Percentiles rank a stretch among this genome's conserved stretches.
Conservation (phyloP, 2,797 vertebrate genomes). For the Propithecus perrieri region DNA sequence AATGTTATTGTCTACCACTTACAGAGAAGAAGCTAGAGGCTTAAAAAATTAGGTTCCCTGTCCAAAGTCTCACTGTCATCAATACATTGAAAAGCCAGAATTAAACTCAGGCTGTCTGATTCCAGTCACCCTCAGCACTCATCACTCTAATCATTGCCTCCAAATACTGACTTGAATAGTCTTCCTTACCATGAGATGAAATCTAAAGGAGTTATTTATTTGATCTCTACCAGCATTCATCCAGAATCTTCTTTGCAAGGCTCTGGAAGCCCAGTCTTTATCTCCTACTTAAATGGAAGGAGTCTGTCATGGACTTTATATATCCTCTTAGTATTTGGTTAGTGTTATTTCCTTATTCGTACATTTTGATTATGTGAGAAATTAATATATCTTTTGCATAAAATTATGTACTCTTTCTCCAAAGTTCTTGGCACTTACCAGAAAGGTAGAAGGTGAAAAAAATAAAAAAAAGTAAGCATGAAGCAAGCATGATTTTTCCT, state of each 20-base stretch:
- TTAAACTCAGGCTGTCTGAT: background rate
- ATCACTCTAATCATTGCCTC: no score
- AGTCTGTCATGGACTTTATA: background rate
- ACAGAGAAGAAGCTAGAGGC: background rate
- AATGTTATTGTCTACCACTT: background rate
- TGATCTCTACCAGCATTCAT: background rate
- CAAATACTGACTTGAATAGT: background rate
- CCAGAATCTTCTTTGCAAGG: background rate
- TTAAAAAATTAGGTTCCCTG: background rate
- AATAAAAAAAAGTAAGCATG: background rate
- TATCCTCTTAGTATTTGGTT: background rate
- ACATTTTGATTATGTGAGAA: background rate
- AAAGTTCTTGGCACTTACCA: background rate
- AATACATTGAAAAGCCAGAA: background rate
- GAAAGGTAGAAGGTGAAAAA: background rate
- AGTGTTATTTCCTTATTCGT: background rate
- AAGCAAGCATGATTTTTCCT: background rate
- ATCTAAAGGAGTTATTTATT: background rate
- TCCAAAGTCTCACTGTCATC: background rate
- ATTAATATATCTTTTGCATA: background rate
- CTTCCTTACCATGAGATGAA: background rate
- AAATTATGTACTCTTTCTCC: background rate
- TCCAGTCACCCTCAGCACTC: background rate
- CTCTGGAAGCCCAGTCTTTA: background rate
- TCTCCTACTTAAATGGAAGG: background rate